Evolutionary conservation across 1,140 invertebrate genomes (phyloP), one percentile per base, ranked within the genome.

Genomic region (Maniola jurtina): DNA sequence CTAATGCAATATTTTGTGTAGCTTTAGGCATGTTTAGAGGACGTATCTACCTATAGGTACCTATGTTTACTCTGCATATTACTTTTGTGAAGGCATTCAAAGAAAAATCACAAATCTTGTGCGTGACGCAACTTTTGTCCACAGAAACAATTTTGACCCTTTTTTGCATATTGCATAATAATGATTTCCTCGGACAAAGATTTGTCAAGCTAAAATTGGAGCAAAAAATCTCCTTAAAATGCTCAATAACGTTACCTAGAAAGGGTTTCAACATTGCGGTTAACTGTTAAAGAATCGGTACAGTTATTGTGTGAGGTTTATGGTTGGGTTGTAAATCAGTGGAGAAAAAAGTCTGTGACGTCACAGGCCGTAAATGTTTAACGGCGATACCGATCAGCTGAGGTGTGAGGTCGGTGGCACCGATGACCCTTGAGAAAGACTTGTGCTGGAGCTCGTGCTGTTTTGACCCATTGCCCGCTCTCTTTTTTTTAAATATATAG

Each of bases 101-200:
- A 71, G 57, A 34, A 50, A 25, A 72, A 65, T 57, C 14, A 62
- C 52, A 66, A 61, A 68, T 59, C 40, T 25, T 16, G 47, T 34
- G 13, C 52, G 52, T 50, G 47, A 60, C 56, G 64, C 61, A 68
- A 62, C 40, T 40, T 63, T 56, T 79, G 73, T 80, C 55, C 62
- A 59, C 8, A 60, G 54, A 72, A 64, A 75, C 59, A 79, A 63
- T 66, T 61, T 56, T 70, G 77, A 86, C 83, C 80, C 84, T 83
- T 90, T 90, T 90, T 90, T 90, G 88, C 86, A 89, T 89, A 87
- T 87, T 87, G 83, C 83, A 71, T 76, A 83, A 76, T 84, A 79
- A 84, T 80, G 76, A 87, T 78, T 83, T 81, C 76, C 77, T 76
- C 25, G 72, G 52, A 76, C 54, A 69, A 62, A 66, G 61, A 75